Base-by-base conservation (phyloP, 2,797 vertebrate genomes). In the Podargus strigoides region DNA sequence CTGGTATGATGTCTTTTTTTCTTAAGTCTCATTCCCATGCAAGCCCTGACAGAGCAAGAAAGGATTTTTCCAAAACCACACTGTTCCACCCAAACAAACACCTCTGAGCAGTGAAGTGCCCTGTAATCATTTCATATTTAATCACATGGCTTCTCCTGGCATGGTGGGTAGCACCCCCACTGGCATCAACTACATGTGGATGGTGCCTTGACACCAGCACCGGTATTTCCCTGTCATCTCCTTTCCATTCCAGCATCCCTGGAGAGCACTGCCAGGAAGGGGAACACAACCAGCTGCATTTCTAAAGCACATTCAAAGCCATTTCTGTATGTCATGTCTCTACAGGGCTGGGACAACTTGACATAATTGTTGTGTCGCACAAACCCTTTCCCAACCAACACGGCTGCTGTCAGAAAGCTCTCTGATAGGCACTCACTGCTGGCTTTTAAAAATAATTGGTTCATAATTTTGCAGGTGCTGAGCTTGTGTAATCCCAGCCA, bases 401-500 rank as follows among this genome's bases (percentile, higher is more conserved):
- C 0, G 2, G 47, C 37, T 53, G 41, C 76, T 87, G 75, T 91
- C 78, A 92, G 66, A 63, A 74, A 80, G 72, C 60, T 91, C 64
- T 79, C 63, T 46, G 46, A 89, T 41, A 73, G 22, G 22, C 37
- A 21, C 19, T 82, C 66, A 24, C 18, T 67, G 62, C 5, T 0
- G 0, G 87, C 28, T 79, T 94, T 63, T 47, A 46, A 74, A 92
- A 84, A 59, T 52, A 92, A 84, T 55, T 78, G 52, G 46, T 80
- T 79, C 23, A 3, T 87, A 75, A 94, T 95, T 89, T 85, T 47
- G 39, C 62, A 94, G 76, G 52, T 84, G 62, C 62, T 75, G 69
- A 85, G 36, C 18, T 76, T 82, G 16, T 63, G 46, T 66, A 66
- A 58, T 37, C n/a, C 16, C 30, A 74, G 28, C 16, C 20, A 23